A percentile compares a stretch with the other conserved stretches of the same genome.
These are phyloP conservation scores for Atlantisia rogersi DNA, from an alignment of 2,113 vertebrate species.

Conservation along the genomic window DNA sequence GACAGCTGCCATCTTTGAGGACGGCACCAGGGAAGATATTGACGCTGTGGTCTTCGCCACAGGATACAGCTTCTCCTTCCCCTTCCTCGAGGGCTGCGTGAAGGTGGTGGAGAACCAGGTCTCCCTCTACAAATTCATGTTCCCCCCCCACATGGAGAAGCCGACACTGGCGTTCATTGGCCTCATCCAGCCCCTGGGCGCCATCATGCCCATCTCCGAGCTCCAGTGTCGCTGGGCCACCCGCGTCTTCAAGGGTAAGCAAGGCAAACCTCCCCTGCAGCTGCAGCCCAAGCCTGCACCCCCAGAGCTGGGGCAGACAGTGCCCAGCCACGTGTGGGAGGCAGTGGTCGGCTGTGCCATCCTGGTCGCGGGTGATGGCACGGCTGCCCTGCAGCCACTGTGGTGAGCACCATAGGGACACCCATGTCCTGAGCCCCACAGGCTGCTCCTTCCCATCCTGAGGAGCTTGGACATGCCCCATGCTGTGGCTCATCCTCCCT, in stretches of 20 bases:
- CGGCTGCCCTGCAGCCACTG: neutral
- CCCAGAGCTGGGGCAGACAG: neutral
- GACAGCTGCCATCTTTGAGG: slow-evolving; percentile 82
- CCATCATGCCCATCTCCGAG: slow-evolving; percentile 86
- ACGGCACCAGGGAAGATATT: slow-evolving; percentile 81
- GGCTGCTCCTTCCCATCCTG: neutral
- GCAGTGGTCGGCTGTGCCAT: neutral
- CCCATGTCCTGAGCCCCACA: accelerated
- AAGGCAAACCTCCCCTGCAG: neutral
- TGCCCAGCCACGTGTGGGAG: neutral
- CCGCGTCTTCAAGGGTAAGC: slow-evolving; percentile 85
- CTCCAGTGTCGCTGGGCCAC: slow-evolving; percentile 90
- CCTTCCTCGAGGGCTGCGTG: slow-evolving; percentile 79
- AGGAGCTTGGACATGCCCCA: neutral
- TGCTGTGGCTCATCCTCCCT: neutral
- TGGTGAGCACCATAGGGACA: neutral
- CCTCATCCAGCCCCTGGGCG: slow-evolving; percentile 80
- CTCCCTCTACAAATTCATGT: slow-evolving; percentile 81
- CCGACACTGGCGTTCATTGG: slow-evolving; percentile 87
- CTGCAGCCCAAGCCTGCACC: neutral
- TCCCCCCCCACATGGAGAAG: slow-evolving; percentile 61
- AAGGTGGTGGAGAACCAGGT: slow-evolving; percentile 71
- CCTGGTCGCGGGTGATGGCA: accelerated
- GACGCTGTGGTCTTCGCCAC: slow-evolving; percentile 88
- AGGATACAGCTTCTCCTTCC: slow-evolving; percentile 80